Evolutionary conservation across 2,113 vertebrate species (phyloP), one percentile per base, ranked within the genome.

Genomic region (Piprites chloris): DNA sequence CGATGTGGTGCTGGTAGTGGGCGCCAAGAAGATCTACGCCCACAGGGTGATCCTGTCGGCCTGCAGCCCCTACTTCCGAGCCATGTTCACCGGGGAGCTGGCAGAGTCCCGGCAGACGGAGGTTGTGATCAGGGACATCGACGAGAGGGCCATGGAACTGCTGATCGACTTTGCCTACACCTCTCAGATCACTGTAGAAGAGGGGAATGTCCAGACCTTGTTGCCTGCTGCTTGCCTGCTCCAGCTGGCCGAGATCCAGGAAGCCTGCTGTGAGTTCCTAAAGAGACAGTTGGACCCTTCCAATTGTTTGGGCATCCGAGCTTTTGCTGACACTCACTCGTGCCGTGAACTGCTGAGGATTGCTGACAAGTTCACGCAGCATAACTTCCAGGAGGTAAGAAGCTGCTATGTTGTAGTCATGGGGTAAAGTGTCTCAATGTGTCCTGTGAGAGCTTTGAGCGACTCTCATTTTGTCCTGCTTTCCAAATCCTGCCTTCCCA

Each of bases 81-180:
- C 99, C 23, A 99, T 99, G 99, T 99, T 99, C 94, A 99, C 99
- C 0, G 99, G 99, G 44, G 99, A 99, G 95, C 96, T 99, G 96
- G 99, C 99, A 1, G 99, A 99, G 95, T 99, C 99, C 92, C 98
- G 99, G 17, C 99, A 99, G 97, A 99, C 99, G 0, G 99, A 99
- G 90, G 99, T 99, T 2, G 99, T 99, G 52, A 99, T 99, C 96
- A 98, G 99, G 23, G 99, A 99, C 98, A 99, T 99, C 3, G 99
- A 99, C 3, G 99, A 99, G 93, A 97, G 99, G 24, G 99, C 99
- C 93, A 99, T 99, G 99, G 99, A 99, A 94, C 98, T 99, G 87
- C 98, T 99, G 78, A 99, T 99, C 46, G 99, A 99, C 98, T 99
- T 99, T 49, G 99, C 99, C 1, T 99, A 99, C 96, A 99, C 99